Conservation (phyloP, 1,140 invertebrate genomes). For the Drosophila varians region DNA sequence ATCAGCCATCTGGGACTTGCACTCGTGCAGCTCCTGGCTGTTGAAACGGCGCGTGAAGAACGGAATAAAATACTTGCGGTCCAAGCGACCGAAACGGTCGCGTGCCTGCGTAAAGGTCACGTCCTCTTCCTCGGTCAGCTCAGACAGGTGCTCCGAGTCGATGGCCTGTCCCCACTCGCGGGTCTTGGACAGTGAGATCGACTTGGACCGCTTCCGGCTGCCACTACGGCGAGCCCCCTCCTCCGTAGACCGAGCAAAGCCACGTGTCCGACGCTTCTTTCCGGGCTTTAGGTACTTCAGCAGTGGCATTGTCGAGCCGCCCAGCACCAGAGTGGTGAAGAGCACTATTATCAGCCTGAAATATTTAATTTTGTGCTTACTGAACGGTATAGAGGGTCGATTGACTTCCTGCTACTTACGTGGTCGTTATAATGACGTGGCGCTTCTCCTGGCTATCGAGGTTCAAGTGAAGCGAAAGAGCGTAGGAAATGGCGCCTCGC, state of each 20-base stretch:
- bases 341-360: constrained; percentile 94
- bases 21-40: constrained; percentile 96
- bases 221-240: constrained; percentile 76
- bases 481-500: constrained; percentile 98
- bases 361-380: background rate
- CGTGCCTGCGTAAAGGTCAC: constrained; percentile 86
- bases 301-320: constrained; percentile 98
- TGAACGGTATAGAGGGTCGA: background rate
- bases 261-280: constrained; percentile 81
- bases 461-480: constrained; percentile 97
- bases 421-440: constrained; percentile 98
- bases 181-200: constrained; percentile 97
- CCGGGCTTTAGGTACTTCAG: constrained; percentile 91
- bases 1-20: constrained; percentile 97
- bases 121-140: constrained; percentile 97
- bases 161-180: constrained; percentile 98
- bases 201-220: constrained; percentile 89
- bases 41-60: constrained; percentile 98
- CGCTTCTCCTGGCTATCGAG: constrained; percentile 95
- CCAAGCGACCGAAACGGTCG: constrained; percentile 94
- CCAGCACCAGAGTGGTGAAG: constrained; percentile 97
- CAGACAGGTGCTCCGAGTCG: constrained; percentile 97
- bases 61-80: constrained; percentile 96
- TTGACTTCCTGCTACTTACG: constrained; percentile 83
- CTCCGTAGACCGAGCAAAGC: constrained; percentile 9